phyloP scores from a whole-genome alignment of 1,140 invertebrate genomes.

The Scaptomyza montana region DNA sequence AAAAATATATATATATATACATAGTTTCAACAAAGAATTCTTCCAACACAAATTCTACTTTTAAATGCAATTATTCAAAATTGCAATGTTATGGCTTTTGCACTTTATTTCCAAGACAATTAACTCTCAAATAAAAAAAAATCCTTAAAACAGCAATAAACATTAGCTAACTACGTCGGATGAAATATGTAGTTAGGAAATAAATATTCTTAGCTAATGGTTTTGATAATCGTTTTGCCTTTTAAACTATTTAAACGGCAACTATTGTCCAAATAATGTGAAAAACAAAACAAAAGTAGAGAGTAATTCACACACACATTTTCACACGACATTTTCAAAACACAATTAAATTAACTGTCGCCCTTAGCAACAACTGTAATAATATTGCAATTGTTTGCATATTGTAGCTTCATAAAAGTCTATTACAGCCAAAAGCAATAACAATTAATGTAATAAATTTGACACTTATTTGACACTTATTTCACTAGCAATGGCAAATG shows the following conservation, averaged over 20 bases:
- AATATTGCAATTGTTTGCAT: slow-evolving; percentile 64
- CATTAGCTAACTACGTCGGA: slow-evolving; percentile 9
- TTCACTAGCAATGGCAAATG: too few species aligned
- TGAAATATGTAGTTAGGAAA: slow-evolving; percentile 25
- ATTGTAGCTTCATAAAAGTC: slow-evolving; percentile 18
- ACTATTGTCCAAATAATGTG: slow-evolving; percentile 38
- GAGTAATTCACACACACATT: not conserved
- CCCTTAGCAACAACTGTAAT: not conserved
- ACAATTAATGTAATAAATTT: slow-evolving; percentile 34
- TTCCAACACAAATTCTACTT: too few species aligned
- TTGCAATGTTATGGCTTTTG: too few species aligned
- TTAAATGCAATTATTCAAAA: too few species aligned
- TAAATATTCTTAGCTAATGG: slow-evolving; percentile 37
- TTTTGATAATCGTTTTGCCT: slow-evolving; percentile 28
- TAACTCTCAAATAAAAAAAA: slow-evolving; percentile 14
- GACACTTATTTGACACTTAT: slow-evolving; percentile 57
- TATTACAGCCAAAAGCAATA: slow-evolving; percentile 22
- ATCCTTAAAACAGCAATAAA: not conserved
- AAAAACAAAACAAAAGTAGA: slow-evolving; percentile 13
- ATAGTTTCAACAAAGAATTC: too few species aligned
- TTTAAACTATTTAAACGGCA: slow-evolving; percentile 35
- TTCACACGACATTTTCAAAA: slow-evolving; percentile 1
- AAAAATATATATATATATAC: too few species aligned
- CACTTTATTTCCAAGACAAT: not conserved
- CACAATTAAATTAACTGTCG: slow-evolving; percentile 43